These are phyloP conservation scores for Chrysogorgia sp. DNA, from an alignment of 92 coral and sea anemone species.

Conservation along the genomic window DNA sequence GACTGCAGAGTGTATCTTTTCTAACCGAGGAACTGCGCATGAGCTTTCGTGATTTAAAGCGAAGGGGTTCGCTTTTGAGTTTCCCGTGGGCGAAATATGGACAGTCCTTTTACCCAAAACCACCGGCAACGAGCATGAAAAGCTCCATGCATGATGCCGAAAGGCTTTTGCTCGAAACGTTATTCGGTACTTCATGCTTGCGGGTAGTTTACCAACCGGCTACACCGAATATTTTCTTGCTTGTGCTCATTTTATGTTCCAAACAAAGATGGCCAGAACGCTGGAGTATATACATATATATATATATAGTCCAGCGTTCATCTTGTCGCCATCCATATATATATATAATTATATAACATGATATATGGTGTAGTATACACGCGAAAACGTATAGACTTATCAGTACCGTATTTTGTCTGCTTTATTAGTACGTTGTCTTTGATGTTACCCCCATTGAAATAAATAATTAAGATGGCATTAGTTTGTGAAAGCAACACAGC, in stretches of 20 bases:
- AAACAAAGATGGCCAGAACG: neutral
- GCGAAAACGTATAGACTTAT: neutral
- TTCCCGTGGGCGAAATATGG: no score
- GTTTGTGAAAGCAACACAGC: neutral
- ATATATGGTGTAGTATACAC: neutral
- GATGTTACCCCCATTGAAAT: conserved; percentile 29
- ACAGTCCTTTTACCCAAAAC: no score
- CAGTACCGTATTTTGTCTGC: conserved; percentile 28
- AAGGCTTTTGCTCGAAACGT: no score
- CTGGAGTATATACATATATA: neutral
- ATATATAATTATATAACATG: neutral
- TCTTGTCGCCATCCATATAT: neutral
- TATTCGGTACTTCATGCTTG: no score
- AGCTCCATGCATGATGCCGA: no score
- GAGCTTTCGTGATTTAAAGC: neutral
- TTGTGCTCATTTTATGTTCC: neutral
- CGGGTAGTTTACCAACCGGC: neutral
- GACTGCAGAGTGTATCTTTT: no score
- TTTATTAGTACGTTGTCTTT: conserved; percentile 24
- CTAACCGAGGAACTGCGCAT: no score
- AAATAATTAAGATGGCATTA: conserved; percentile 12
- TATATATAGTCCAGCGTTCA: neutral
- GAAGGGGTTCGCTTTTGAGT: no score
- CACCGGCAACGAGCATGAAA: no score
- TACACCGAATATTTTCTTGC: no score